phyloP scores from a whole-genome alignment of 1,140 invertebrate species.

The Ganaspis sp. region DNA sequence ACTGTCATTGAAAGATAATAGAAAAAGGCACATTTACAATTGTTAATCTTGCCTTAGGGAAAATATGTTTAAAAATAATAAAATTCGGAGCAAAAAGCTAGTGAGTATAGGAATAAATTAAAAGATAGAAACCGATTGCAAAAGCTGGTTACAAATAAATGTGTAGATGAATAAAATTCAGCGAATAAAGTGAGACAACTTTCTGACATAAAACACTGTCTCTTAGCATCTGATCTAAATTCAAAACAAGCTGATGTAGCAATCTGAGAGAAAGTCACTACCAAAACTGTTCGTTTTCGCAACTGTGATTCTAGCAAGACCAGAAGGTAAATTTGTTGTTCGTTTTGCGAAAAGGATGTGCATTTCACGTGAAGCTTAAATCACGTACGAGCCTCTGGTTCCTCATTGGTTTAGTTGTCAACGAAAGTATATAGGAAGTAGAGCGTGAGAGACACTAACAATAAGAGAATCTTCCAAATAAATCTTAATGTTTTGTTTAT shows the following conservation, averaged over 20 bases:
- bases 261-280: constrained; percentile 12
- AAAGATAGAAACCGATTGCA: background rate
- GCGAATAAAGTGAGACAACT: background rate
- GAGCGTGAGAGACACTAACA: background rate
- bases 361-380: constrained; percentile 22
- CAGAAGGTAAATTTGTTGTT: constrained; percentile 13
- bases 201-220: constrained; percentile 27
- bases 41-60: no score
- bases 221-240: constrained; percentile 25
- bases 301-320: constrained; percentile 14
- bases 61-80: no score
- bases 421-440: background rate
- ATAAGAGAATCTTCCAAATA: background rate
- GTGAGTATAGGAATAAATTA: no score
- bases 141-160: background rate
- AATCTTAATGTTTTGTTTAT: background rate
- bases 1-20: no score
- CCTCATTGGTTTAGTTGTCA: constrained; percentile 14
- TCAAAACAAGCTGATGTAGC: constrained; percentile 25
- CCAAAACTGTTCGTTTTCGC: constrained; percentile 24
- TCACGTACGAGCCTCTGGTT: background rate
- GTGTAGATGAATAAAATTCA: background rate
- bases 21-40: no score
- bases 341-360: constrained; percentile 15
- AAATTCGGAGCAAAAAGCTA: no score